Evolutionary conservation across 2,113 vertebrate genomes (phyloP).

Genomic region (Apteryx owenii): DNA sequence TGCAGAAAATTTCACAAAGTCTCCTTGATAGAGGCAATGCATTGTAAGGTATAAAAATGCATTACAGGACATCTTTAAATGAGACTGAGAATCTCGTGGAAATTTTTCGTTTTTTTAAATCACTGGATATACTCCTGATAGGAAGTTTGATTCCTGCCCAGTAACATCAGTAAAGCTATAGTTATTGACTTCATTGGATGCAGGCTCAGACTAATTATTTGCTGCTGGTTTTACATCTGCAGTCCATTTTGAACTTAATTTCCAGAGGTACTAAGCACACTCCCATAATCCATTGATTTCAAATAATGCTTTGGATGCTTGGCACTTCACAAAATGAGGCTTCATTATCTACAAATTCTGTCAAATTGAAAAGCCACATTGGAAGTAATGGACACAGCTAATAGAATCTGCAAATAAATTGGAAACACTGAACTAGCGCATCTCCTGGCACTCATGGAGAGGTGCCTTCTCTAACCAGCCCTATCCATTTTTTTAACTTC

Average conservation of each 20-base stretch:
- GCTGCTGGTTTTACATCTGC: not conserved
- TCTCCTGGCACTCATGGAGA: not conserved
- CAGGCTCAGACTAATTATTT: not conserved
- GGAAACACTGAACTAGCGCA: not conserved
- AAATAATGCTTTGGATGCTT: not conserved
- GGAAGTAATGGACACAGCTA: slow-evolving; percentile 11
- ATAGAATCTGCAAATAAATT: slow-evolving; percentile 10
- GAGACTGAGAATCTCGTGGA: not conserved
- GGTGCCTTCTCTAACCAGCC: not conserved
- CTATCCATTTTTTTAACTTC: not conserved
- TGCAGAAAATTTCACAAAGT: not conserved
- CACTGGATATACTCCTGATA: not conserved
- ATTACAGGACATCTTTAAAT: not conserved
- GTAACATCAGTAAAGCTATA: not conserved
- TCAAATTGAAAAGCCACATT: slow-evolving; percentile 17
- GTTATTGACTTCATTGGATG: not conserved
- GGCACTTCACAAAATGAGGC: not conserved
- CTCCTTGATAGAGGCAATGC: not conserved
- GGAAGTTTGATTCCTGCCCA: not conserved
- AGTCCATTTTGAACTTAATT: slow-evolving; percentile 41
- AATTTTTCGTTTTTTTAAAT: not conserved
- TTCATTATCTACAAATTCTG: slow-evolving; percentile 3
- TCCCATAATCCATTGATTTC: slow-evolving; percentile 5
- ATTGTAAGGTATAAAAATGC: not conserved
- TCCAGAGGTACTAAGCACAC: not conserved